Conservation (phyloP, 1,140 invertebrate genomes). For the Hycleus cichorii region DNA sequence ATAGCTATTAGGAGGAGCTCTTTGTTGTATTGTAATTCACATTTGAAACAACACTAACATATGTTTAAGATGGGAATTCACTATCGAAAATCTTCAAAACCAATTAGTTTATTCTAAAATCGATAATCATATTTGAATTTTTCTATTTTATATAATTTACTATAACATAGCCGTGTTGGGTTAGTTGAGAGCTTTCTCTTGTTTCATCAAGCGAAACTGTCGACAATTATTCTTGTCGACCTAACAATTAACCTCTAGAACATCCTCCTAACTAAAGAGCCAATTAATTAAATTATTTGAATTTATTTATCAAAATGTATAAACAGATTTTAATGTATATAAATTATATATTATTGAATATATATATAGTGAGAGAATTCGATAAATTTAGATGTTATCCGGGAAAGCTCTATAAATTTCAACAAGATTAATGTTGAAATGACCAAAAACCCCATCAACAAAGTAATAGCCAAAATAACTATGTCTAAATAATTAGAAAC, state of each 20-base stretch:
- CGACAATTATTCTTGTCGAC: constrained; percentile 13
- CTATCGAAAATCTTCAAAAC: no score
- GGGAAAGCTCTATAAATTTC: not conserved
- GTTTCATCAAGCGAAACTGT: constrained; percentile 7
- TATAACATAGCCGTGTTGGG: not conserved
- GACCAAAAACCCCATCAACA: not conserved
- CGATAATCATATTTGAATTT: no score
- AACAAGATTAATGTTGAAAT: not conserved
- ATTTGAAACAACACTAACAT: no score
- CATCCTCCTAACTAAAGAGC: not conserved
- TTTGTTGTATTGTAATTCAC: not conserved
- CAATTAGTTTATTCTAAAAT: no score
- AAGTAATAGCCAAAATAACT: not conserved
- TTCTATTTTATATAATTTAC: no score
- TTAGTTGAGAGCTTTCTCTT: constrained; percentile 13
- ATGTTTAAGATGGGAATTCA: no score
- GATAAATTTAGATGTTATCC: not conserved
- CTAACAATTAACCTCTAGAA: constrained; percentile 3
- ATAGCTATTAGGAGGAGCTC: constrained; percentile 9
- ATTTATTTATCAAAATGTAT: no score
- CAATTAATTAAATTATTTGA: no score
- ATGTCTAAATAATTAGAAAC: not conserved
- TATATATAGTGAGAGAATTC: no score
- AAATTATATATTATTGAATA: no score
- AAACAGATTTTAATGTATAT: no score